Base-by-base conservation (phyloP, 35 echinoderm and acorn worm species). In the Patiria miniata region DNA sequence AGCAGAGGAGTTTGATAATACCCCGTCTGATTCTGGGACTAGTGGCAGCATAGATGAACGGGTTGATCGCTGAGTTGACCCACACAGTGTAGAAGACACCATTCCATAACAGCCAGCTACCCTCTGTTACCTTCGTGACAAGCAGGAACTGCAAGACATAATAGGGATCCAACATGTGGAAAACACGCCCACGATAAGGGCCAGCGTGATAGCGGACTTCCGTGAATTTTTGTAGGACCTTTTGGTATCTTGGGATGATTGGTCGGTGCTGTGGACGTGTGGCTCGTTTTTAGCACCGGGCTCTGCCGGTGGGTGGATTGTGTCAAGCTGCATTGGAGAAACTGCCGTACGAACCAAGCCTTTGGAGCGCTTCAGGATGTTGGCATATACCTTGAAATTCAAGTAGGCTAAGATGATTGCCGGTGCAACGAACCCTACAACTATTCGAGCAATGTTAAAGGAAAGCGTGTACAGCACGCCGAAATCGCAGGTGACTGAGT, bases 31-130 rank as follows among this genome's bases (percentile, higher is more conserved):
- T 77, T 16, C 51, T 8, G 19, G 61, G 61, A 54, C 83, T 90
- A 52, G 88, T 90, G 17, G 80, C 47, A 5, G 81, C 88, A 38
- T 90, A 90, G 21, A 90, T 28, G 7, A 90, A 28, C 17, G 88
- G 88, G 29, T 90, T 84, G 23, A 90, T 39, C 0, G 61, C 60
- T 0, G 88, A 90, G 53, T 90, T 90, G 36, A 10, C 65, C 81
- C 81, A 90, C 9, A 90, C n/a, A n/a, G 83, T 29, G 34, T 83
- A 90, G 51, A 61, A 50, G 5, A 73, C 81, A 4, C 18, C 33
- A 7, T 61, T 83, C 39, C 58, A 69, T 1, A 55, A 8, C 18
- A 50, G 51, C 32, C 23, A 47, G 28, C 40, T 78, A 34, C 77
- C 36, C 16, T 36, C 34, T 14, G 15, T 30, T 3, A 18, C 60